Conservation (phyloP, 2,888 invertebrate genomes). For the Drosophila sordidapex region DNA sequence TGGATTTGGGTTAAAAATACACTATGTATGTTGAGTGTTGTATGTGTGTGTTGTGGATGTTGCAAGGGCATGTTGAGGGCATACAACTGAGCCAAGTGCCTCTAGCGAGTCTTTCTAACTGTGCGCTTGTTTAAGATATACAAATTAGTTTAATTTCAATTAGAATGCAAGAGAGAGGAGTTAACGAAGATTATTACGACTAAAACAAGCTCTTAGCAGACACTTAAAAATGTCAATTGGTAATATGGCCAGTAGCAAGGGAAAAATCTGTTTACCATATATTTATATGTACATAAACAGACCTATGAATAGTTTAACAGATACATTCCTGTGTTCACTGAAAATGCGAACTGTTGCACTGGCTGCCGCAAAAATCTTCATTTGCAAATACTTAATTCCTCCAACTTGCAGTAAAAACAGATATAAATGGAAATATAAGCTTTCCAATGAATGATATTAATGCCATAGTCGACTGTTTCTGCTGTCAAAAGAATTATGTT, state of each 20-base stretch:
- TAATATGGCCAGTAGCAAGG: conserved; percentile 5
- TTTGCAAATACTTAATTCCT: conserved; percentile 6
- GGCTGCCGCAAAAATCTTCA: neutral
- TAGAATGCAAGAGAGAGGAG: conserved; percentile 51
- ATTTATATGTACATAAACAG: neutral
- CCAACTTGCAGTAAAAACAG: neutral
- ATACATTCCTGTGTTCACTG: neutral
- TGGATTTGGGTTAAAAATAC: conserved; percentile 82
- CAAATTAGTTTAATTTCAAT: conserved; percentile 80
- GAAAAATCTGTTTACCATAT: neutral
- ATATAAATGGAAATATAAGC: neutral
- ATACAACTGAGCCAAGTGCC: conserved; percentile 51
- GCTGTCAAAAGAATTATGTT: neutral
- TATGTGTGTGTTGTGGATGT: conserved; percentile 27
- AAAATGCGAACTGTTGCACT: neutral
- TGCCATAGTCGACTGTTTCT: too few species aligned
- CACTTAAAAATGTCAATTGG: conserved; percentile 62
- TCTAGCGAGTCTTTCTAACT: conserved; percentile 13
- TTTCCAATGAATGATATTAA: neutral
- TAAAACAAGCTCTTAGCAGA: conserved; percentile 59
- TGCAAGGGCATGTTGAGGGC: conserved; percentile 75
- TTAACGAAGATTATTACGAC: conserved; percentile 16
- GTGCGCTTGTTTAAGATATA: conserved; percentile 65
- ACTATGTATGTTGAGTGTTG: conserved; percentile 24
- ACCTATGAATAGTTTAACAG: neutral